A percentile compares a stretch with the other conserved stretches of the same genome.
These are phyloP conservation scores for Moxostoma hubbsi DNA, from an alignment of 2,797 vertebrate species.

Conservation along the genomic window DNA sequence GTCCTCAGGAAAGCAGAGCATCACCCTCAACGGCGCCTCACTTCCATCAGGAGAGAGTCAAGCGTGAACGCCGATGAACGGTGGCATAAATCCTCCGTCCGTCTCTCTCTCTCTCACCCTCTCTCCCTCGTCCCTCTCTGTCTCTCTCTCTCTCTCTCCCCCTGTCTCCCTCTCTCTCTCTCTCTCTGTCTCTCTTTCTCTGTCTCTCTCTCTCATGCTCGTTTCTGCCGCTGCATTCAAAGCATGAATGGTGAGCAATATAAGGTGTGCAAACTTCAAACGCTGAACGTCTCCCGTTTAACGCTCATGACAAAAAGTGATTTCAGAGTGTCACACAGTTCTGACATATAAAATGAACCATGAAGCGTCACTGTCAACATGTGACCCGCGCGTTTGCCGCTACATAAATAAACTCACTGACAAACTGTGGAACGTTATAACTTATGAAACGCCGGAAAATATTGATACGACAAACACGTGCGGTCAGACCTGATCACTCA, in stretches of 20 bases:
- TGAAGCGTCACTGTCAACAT: neutral
- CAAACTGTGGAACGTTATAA: no score
- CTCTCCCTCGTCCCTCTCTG: neutral
- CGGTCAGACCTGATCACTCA: no score
- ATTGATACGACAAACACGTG: no score
- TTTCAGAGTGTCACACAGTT: neutral
- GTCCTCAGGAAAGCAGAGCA: constrained; percentile 70
- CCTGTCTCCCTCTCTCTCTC: constrained; percentile 8
- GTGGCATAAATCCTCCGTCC: constrained; percentile 67
- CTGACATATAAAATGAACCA: neutral
- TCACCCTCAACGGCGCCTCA: constrained; percentile 69
- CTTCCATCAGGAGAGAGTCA: constrained; percentile 72
- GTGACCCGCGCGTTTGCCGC: neutral
- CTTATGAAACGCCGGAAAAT: no score
- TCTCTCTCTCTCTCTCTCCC: constrained; percentile 14
- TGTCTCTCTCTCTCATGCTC: neutral
- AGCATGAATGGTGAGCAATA: constrained; percentile 50
- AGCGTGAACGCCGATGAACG: constrained; percentile 71
- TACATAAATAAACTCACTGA: neutral
- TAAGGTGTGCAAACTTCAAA: constrained; percentile 43
- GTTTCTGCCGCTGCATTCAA: constrained; percentile 15
- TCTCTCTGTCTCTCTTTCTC: no score
- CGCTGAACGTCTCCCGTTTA: constrained; percentile 55
- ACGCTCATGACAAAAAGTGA: neutral
- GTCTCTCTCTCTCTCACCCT: constrained; percentile 40